Evolutionary conservation across 2,113 vertebrate genomes (phyloP), one percentile per base, ranked within the genome.

Genomic region (Prolemur simus): DNA sequence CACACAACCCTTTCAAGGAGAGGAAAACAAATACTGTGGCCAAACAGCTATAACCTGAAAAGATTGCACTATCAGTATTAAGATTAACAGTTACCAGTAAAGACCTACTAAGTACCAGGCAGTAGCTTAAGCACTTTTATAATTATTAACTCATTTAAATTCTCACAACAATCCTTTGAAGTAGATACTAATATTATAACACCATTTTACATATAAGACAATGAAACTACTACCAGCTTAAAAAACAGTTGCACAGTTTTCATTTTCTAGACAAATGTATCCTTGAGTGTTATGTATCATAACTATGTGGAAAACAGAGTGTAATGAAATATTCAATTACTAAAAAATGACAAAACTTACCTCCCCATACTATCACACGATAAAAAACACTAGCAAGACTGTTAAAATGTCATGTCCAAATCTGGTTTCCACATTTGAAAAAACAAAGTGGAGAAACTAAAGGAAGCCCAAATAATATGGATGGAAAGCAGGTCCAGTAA

Each of bases 181-280:
- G 29, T 73, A 74, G 42, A 27, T 71, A 91, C 37, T 95, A 64
- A 85, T 95, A 93, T 89, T 54, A 85, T 47, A 82, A 47, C 15
- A 85, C 54, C 54, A 93, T 94, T 93, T 96, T 47, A 89, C 8
- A 80, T 45, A 93, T 84, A 23, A 94, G 60, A 91, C 95, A 88
- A 94, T 60, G 14, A 94, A 96, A 92, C 14, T 45, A 89, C 34
- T 81, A 89, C 6, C 81, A 82, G 39, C 32, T 78, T 96, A 88
- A 76, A 85, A 91, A 82, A 25, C 13, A 69, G 47, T 27, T 73
- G 21, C 14, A 25, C 9, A 69, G 71, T 95, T 87, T 93, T 94
- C 17, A 91, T 71, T 96, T 92, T 94, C 74, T 89, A 89, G 39
- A 89, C 73, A 82, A 91, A 93, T 56, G 52, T 69, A 81, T 45